Evolutionary conservation across 2,888 invertebrate species (phyloP).

Genomic region (Rotaria macrura): DNA sequence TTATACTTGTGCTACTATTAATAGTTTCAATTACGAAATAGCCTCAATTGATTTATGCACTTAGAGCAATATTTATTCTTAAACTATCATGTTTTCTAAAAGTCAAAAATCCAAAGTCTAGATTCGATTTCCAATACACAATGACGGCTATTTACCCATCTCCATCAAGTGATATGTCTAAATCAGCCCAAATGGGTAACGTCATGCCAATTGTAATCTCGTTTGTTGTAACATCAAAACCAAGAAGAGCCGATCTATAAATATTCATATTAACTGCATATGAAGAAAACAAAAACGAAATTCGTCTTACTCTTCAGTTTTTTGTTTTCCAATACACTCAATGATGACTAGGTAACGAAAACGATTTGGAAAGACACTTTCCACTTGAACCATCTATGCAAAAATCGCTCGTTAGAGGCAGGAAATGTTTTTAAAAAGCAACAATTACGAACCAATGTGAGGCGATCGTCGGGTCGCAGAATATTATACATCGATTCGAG

Average conservation of each 20-base stretch:
- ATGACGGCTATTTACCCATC: constrained; percentile 11
- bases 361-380: background rate
- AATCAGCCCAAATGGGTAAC: constrained; percentile 30
- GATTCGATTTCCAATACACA: too few relatives aligned
- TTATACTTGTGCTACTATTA: too few relatives aligned
- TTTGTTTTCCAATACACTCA: background rate
- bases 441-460: background rate
- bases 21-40: too few relatives aligned
- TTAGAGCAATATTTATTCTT: too few relatives aligned
- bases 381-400: background rate
- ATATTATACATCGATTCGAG: background rate
- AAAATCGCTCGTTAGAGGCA: background rate
- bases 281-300: background rate
- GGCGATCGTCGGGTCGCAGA: background rate
- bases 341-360: background rate
- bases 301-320: background rate
- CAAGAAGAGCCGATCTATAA: background rate
- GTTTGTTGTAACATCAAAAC: background rate
- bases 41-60: too few relatives aligned
- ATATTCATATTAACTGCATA: background rate
- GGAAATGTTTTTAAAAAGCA: background rate
- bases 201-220: constrained; percentile 24
- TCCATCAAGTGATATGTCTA: constrained; percentile 29
- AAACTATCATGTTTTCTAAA: too few relatives aligned
- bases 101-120: too few relatives aligned